Conservation (phyloP, 2,888 invertebrate genomes). For the Clistopyga incitator region DNA sequence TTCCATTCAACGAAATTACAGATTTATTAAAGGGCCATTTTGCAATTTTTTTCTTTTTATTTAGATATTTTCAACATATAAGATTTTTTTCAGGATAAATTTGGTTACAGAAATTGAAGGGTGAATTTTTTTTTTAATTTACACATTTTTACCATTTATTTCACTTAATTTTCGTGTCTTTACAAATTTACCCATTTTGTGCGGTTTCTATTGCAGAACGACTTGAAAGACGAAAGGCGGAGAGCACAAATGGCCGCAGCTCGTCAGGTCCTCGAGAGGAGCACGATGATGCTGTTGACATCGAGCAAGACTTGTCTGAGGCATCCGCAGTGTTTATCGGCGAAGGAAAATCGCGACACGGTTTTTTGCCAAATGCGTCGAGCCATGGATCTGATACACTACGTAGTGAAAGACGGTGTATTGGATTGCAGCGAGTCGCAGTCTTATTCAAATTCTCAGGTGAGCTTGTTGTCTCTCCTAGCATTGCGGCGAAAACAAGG, state of each 20-base stretch:
- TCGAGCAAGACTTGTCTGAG: slow-evolving; percentile 98
- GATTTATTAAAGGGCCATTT: no score
- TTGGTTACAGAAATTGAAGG: no score
- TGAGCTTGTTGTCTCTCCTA: slow-evolving; percentile 67
- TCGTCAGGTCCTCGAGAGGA: slow-evolving; percentile 96
- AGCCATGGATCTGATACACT: slow-evolving; percentile 98
- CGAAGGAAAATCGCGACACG: slow-evolving; percentile 97
- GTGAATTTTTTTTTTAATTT: no score
- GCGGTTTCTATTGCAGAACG: slow-evolving; percentile 87
- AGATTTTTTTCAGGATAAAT: no score
- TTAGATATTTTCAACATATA: no score
- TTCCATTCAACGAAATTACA: no score
- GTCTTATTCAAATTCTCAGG: slow-evolving; percentile 83
- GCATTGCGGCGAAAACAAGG: neutral
- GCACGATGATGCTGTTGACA: slow-evolving; percentile 98
- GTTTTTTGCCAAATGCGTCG: slow-evolving; percentile 99
- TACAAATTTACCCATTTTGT: neutral
- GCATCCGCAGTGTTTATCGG: slow-evolving; percentile 97
- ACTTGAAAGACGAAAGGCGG: slow-evolving; percentile 96
- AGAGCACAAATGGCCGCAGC: slow-evolving; percentile 98
- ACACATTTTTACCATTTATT: no score
- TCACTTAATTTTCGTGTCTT: neutral
- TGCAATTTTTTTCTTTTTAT: no score
- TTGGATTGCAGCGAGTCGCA: slow-evolving; percentile 86
- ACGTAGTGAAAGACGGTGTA: slow-evolving; percentile 98